Evolutionary conservation across 2,113 vertebrate species (phyloP), one percentile per base, ranked within the genome.

Genomic region (Notarius lentiginosus): DNA sequence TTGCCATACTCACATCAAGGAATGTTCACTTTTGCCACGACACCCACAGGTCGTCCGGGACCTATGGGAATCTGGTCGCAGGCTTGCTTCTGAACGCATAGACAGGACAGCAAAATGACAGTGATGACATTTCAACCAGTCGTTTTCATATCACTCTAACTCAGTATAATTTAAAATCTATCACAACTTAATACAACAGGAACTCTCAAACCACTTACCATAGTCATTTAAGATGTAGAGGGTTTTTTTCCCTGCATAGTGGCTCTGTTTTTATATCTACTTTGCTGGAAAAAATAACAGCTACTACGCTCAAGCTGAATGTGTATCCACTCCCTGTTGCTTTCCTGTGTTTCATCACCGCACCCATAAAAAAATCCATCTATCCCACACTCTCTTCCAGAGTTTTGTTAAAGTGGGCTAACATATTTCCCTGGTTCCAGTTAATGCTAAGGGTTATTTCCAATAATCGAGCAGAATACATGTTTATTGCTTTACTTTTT

Each of bases 201-300:
- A 79, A 82, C 24, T 55, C 47, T 58, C 3, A 22, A 85, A 76
- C 79, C 72, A 41, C 84, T 82, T 51, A 77, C 60, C 72, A 66
- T 65, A 77, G 49, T 41, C 27, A 60, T 47, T 18, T n/a, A 55
- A 61, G 60, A 73, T 76, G 22, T 53, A 72, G 56, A 20, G 11
- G 17, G 10, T 20, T 55, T 49, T 73, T 77, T 11, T 47, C 18
- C 56, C 47, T 22, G 58, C 41, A 63, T 63, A 76, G 70, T 47
- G 60, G 27, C 20, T 66, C 77, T 76, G 70, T 83, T 55, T 85
- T 60, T 30, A 86, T 79, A 89, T n/a, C 73, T 68, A 75, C 84
- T 77, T 63, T 72, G 49, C 73, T 88, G 84, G 88, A 86, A 86
- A 89, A 86, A 86, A 89, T 84, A 89, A 86, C 88, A 89, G 85